phyloP scores from a whole-genome alignment of 2,888 invertebrate species.

The Aproaerema taeniolella region DNA sequence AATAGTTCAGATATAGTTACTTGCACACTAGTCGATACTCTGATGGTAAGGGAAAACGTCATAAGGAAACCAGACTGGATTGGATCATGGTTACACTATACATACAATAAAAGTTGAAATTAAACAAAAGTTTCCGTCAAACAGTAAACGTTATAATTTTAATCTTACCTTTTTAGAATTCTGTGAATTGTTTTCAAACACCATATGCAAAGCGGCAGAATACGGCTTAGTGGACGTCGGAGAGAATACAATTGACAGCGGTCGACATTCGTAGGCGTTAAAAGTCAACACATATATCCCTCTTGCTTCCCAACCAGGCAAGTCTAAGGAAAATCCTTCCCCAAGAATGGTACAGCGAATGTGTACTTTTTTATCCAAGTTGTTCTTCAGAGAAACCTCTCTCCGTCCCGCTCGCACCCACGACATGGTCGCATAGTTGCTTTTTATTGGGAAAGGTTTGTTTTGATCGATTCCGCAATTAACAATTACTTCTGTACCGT shows the following conservation, averaged over 20 bases:
- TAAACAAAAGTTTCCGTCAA: too few species aligned
- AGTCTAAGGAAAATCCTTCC: conserved; percentile 57
- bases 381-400: conserved; percentile 59
- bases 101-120: too few species aligned
- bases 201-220: conserved; percentile 45
- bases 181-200: conserved; percentile 51
- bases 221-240: conserved; percentile 42
- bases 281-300: conserved; percentile 50
- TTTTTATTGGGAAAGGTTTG: conserved; percentile 56
- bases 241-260: conserved; percentile 47
- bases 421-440: conserved; percentile 46
- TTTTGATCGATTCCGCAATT: conserved; percentile 43
- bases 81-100: too few species aligned
- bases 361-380: conserved; percentile 46
- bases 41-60: too few species aligned
- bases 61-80: too few species aligned
- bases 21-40: too few species aligned
- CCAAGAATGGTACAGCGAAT: conserved; percentile 54
- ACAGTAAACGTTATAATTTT: background rate
- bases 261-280: conserved; percentile 48
- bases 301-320: conserved; percentile 46
- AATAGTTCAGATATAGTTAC: too few species aligned
- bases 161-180: conserved; percentile 49
- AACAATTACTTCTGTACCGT: conserved; percentile 40
- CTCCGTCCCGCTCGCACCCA: conserved; percentile 58